Conservation (phyloP, 2,113 vertebrate genomes). For the Orthonyx spaldingii region DNA sequence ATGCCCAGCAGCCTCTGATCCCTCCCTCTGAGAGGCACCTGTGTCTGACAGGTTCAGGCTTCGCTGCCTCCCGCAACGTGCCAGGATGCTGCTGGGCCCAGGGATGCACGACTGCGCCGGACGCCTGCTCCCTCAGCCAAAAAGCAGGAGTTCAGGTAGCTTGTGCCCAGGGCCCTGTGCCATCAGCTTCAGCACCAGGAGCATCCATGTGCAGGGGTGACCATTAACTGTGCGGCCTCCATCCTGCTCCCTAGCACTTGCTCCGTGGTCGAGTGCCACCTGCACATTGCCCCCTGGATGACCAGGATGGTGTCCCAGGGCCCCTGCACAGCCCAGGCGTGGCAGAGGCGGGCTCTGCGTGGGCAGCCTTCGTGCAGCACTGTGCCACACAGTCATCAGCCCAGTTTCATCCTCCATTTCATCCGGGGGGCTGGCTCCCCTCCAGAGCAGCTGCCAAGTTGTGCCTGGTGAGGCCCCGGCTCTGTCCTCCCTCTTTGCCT, state of each 20-base stretch:
- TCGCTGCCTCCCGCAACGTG: neutral
- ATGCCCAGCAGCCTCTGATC: neutral
- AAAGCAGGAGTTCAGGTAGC: neutral
- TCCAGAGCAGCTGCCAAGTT: constrained; percentile 43
- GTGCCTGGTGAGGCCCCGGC: neutral
- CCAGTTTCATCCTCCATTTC: neutral
- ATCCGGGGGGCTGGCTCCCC: constrained; percentile 29
- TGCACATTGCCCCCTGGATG: fast-evolving
- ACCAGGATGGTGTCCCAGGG: neutral
- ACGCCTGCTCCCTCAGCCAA: neutral
- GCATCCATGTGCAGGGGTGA: neutral
- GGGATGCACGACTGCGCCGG: neutral
- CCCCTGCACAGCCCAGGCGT: neutral
- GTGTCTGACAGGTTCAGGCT: neutral
- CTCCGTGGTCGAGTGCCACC: neutral
- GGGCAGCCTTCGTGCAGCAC: neutral
- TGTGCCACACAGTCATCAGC: neutral
- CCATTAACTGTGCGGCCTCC: fast-evolving
- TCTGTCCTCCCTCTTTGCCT: neutral
- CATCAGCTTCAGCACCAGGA: neutral
- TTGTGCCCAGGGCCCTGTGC: neutral
- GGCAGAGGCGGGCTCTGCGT: neutral
- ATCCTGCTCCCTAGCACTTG: neutral
- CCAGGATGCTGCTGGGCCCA: neutral
- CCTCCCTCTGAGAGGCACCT: neutral